phyloP scores from a whole-genome alignment of 2,113 vertebrate species.

The human region DNA sequence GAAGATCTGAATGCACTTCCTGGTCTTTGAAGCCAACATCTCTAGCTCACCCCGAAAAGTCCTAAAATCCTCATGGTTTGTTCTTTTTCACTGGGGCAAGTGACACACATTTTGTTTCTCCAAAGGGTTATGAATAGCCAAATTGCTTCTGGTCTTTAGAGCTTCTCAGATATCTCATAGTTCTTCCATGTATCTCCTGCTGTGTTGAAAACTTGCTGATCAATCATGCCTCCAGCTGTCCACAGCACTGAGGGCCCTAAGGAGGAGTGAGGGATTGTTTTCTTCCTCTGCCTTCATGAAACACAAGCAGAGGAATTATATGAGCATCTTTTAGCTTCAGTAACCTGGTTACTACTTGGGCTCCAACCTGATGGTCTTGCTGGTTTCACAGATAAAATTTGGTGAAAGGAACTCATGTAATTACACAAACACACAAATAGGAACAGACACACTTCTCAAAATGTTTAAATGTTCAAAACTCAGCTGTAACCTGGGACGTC shows the following conservation, averaged over 20 bases:
- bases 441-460: background rate
- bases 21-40: constrained; percentile 13
- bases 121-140: background rate
- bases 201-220: background rate
- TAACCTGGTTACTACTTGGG: background rate
- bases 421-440: background rate
- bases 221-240: background rate
- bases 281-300: background rate
- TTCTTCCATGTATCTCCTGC: background rate
- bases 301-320: background rate
- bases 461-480: background rate
- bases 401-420: too few species aligned
- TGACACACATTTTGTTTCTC: background rate
- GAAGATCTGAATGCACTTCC: background rate
- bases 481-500: background rate
- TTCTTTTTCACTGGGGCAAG: background rate
- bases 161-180: background rate
- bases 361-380: background rate
- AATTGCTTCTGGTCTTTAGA: background rate
- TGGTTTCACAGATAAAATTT: background rate
- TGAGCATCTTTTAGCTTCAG: background rate
- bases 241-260: background rate
- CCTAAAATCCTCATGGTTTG: background rate
- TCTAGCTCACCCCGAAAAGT: background rate
- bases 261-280: background rate